Conservation (phyloP, 1,140 invertebrate genomes). For the Antheraea mylitta region DNA sequence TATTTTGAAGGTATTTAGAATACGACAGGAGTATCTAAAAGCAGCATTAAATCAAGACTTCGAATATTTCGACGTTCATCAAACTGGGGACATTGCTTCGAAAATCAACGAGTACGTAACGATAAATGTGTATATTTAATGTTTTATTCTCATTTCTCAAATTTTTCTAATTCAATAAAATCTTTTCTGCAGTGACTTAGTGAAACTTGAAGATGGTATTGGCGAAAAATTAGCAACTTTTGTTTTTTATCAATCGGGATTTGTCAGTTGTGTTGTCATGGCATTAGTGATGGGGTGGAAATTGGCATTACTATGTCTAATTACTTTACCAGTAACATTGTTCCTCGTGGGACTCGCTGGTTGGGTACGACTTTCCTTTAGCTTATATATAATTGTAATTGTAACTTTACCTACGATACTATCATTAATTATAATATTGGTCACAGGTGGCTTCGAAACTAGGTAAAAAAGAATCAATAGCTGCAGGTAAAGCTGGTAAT, state of each 20-base stretch:
- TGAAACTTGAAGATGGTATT: conserved; percentile 93
- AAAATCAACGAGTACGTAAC: conserved; percentile 87
- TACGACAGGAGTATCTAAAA: conserved; percentile 82
- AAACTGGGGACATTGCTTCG: conserved; percentile 89
- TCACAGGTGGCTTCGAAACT: conserved; percentile 76
- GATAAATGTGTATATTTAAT: not conserved
- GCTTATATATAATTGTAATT: not conserved
- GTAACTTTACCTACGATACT: too few species aligned
- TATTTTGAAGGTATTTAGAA: conserved; percentile 71
- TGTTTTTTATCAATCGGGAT: conserved; percentile 84
- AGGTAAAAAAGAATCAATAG: conserved; percentile 81
- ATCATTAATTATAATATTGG: not conserved
- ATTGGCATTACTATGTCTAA: conserved; percentile 88
- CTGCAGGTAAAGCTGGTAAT: conserved; percentile 87
- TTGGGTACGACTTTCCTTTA: conserved; percentile 64
- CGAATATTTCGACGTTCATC: conserved; percentile 90
- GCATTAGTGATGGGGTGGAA: conserved; percentile 91
- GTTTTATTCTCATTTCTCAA: too few species aligned
- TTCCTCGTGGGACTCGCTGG: conserved; percentile 81
- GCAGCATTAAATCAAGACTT: conserved; percentile 87
- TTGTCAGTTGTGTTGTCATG: conserved; percentile 84
- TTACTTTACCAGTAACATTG: conserved; percentile 86
- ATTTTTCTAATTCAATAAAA: not conserved
- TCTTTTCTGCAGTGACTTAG: conserved; percentile 85
- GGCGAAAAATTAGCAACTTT: conserved; percentile 93